These are phyloP conservation scores for Scatophagus argus DNA, from an alignment of 2,113 vertebrate genomes.

Conservation along the genomic window DNA sequence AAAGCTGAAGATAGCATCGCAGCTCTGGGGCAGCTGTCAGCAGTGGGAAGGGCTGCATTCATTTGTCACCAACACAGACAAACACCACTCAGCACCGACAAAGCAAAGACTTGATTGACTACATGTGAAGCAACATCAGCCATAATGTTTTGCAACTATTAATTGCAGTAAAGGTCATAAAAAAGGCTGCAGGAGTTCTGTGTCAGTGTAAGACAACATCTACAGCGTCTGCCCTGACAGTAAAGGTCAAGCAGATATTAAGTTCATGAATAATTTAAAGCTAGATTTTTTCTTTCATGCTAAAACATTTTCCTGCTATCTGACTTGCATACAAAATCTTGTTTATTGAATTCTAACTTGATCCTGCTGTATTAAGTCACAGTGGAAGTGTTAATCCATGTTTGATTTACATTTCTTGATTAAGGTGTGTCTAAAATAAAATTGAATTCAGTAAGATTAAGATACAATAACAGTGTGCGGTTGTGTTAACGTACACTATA, in stretches of 20 bases:
- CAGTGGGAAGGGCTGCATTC: conserved; percentile 74
- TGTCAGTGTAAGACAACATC: conserved; percentile 35
- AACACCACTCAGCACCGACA: conserved; percentile 68
- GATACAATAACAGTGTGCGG: not conserved
- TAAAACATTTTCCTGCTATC: not conserved
- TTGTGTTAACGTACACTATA: no score
- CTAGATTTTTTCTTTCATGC: not conserved
- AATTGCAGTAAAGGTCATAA: conserved; percentile 74
- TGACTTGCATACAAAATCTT: not conserved
- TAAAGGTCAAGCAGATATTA: conserved; percentile 11
- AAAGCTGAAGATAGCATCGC: conserved; percentile 79
- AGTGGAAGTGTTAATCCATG: no score
- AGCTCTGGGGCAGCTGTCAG: conserved; percentile 79
- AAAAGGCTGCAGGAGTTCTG: conserved; percentile 52
- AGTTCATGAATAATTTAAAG: not conserved
- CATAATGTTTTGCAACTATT: conserved; percentile 76
- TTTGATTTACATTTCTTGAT: not conserved
- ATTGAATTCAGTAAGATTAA: not conserved
- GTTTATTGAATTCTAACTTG: not conserved
- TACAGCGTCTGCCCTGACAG: conserved; percentile 12
- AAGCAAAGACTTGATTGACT: conserved; percentile 77
- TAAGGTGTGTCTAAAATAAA: not conserved
- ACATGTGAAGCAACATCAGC: conserved; percentile 73
- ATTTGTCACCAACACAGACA: conserved; percentile 78
- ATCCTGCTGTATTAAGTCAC: not conserved